These are phyloP conservation scores for Synergus itoensis DNA, from an alignment of 2,888 invertebrate species.

Conservation along the genomic window DNA sequence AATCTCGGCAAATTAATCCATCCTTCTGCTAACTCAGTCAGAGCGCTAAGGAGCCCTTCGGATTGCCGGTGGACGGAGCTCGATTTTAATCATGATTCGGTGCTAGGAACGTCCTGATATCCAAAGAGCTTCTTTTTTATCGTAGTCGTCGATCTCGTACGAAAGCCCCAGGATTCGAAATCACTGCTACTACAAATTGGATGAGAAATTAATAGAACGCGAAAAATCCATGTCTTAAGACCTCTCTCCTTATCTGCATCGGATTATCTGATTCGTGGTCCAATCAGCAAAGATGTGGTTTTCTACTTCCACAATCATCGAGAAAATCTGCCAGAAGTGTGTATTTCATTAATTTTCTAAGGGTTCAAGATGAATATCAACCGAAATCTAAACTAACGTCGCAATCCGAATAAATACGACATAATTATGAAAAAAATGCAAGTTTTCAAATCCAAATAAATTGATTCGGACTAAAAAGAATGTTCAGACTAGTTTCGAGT, in stretches of 20 bases:
- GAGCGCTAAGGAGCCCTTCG: not conserved
- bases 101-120: constrained; percentile 26
- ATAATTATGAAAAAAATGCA: too few relatives aligned
- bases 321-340: not conserved
- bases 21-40: constrained; percentile 15
- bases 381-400: too few relatives aligned
- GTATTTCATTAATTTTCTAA: not conserved
- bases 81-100: constrained; percentile 37
- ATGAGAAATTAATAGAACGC: constrained; percentile 36
- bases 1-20: constrained; percentile 34
- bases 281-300: constrained; percentile 31
- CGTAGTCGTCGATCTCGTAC: constrained; percentile 15
- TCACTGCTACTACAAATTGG: constrained; percentile 31
- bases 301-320: not conserved
- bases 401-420: too few relatives aligned
- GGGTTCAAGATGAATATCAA: too few relatives aligned
- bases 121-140: constrained; percentile 28
- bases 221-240: constrained; percentile 27
- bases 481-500: too few relatives aligned
- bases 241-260: not conserved
- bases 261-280: constrained; percentile 11
- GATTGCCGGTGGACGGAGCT: not conserved
- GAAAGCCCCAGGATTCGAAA: constrained; percentile 3
- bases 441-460: too few relatives aligned
- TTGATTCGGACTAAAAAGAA: too few relatives aligned